Base-by-base conservation (phyloP, 2,113 vertebrate genomes). In the Corapipo altera region DNA sequence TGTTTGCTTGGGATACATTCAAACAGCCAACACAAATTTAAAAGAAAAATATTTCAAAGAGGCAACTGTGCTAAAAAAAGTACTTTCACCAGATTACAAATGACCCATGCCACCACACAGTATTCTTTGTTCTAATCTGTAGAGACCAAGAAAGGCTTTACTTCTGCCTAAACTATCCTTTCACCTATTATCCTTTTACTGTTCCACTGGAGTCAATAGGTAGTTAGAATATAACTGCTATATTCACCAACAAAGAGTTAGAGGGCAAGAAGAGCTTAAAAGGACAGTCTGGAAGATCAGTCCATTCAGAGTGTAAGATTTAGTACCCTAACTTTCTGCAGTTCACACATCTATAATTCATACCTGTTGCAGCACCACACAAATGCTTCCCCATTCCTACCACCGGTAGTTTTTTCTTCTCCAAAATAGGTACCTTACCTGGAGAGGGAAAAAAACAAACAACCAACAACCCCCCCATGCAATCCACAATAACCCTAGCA, bases 281-380 rank as follows among this genome's bases (percentile, higher is more conserved):
- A 73, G 26, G 66, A 64, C 35, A 62, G 18, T 35, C 24, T 49
- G 58, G 41, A 85, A 61, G 30, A 65, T 49, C 41, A 78, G 33
- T 62, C 37, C 16, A 2, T 44, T 52, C 32, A 51, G 30, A 54
- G 1, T 19, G 12, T 30, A 71, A 81, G 35, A 27, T 27, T 62
- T 46, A 54, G 19, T 14, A 59, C 41, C 15, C 16, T 28, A 17
- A 33, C 49, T 52, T 52, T n/a, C 41, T 91, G 74, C 37, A 86
- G 24, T 28, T 59, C 89, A 70, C 21, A 49, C 9, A 48, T 37
- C 26, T 2, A 4, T 54, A 41, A 89, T 79, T 88, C 95, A 20
- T 97, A 99, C 99, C 99, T 98, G 99, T 99, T 0, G 99, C 99
- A n/a, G 98, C 98, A 88, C 99, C 99, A 97, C 99, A 99, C 76